These are phyloP conservation scores for Poeciliopsis presidionis DNA, from an alignment of 2,797 vertebrate genomes.

Conservation along the genomic window DNA sequence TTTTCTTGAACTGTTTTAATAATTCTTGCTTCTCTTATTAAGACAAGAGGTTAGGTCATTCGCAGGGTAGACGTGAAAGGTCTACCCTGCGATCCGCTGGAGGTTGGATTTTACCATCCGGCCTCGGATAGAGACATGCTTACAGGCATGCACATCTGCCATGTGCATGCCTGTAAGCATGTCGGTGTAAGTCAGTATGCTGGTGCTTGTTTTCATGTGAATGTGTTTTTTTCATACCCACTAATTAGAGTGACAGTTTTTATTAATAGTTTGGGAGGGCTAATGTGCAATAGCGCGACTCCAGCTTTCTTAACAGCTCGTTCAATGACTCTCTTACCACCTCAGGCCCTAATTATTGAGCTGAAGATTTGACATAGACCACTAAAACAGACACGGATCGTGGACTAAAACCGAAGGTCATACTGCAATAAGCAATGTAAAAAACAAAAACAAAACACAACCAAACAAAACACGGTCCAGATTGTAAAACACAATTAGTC, in stretches of 20 bases:
- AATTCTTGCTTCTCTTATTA: constrained; percentile 11
- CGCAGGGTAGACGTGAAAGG: constrained; percentile 3
- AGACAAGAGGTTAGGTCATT: constrained; percentile 4
- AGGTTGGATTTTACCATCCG: too few species aligned
- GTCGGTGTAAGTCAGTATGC: background rate
- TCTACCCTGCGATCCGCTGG: too few species aligned
- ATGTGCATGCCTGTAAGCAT: constrained; percentile 9
- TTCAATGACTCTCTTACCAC: constrained; percentile 56
- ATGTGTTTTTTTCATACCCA: constrained; percentile 48
- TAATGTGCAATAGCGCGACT: constrained; percentile 67
- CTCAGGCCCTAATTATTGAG: constrained; percentile 69
- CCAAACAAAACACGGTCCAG: background rate
- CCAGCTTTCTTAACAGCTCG: constrained; percentile 47
- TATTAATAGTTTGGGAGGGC: constrained; percentile 70
- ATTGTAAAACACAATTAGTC: background rate
- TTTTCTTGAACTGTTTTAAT: background rate
- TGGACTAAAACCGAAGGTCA: constrained; percentile 55
- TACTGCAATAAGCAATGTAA: background rate
- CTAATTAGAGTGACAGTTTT: constrained; percentile 76
- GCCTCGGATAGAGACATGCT: too few species aligned
- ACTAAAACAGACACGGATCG: constrained; percentile 61
- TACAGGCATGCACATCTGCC: too few species aligned
- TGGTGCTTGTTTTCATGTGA: constrained; percentile 34
- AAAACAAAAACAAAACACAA: background rate
- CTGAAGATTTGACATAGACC: constrained; percentile 59